Conservation (phyloP, 1,140 invertebrate species). For the Dreissena rostriformis region DNA sequence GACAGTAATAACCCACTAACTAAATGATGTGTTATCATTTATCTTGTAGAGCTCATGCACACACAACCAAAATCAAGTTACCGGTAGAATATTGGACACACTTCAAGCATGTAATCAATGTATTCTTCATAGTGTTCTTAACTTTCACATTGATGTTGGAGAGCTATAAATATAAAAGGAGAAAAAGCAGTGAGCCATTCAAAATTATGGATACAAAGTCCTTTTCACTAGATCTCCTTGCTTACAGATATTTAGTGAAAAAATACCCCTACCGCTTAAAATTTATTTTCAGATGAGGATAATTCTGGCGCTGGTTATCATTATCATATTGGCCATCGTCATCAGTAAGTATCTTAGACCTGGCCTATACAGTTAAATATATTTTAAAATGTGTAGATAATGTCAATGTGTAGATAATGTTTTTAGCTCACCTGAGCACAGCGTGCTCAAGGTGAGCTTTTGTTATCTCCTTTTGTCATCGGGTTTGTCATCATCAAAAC, state of each 20-base stretch:
- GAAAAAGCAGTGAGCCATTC: neutral
- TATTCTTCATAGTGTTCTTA: neutral
- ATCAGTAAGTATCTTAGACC: conserved; percentile 62
- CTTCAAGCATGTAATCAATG: neutral
- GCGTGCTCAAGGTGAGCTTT: no score
- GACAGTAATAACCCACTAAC: no score
- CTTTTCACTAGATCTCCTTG: neutral
- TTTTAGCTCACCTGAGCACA: no score
- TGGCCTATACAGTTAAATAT: no score
- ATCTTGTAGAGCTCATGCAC: no score
- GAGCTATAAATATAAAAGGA: neutral
- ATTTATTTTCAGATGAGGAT: conserved; percentile 68
- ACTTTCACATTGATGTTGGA: neutral
- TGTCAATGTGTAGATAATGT: no score
- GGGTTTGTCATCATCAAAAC: no score
- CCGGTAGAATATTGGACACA: no score
- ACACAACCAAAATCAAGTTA: no score
- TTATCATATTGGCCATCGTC: conserved; percentile 66
- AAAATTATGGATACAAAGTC: neutral
- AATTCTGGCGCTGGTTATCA: conserved; percentile 63
- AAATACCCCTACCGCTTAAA: neutral
- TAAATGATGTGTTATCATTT: no score
- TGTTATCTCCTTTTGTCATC: no score
- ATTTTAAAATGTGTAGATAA: no score
- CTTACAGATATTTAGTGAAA: neutral